These are phyloP conservation scores for Condylura cristata DNA, from an alignment of 2,113 vertebrate species.

Conservation along the genomic window DNA sequence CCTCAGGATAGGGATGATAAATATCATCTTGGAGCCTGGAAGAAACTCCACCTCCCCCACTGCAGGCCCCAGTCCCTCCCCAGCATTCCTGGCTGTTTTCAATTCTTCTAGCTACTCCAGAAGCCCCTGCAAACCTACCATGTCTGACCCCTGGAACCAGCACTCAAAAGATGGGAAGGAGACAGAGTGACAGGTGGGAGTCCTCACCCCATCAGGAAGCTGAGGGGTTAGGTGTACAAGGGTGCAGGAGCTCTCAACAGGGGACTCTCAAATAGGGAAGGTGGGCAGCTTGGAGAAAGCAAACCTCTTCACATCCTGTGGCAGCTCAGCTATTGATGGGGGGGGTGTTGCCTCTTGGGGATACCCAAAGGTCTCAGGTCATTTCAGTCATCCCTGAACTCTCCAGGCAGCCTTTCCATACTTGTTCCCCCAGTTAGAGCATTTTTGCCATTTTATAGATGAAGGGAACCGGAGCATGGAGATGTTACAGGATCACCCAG, in stretches of 20 bases:
- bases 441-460: not conserved
- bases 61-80: not conserved
- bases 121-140: not conserved
- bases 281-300: not conserved
- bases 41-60: too few relatives aligned
- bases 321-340: not conserved
- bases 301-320: not conserved
- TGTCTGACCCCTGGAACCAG: not conserved
- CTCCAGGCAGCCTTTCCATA: not conserved
- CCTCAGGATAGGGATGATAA: not conserved
- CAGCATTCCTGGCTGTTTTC: not conserved
- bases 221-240: not conserved
- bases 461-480: not conserved
- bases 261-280: rapidly evolving
- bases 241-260: too few relatives aligned
- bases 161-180: not conserved
- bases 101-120: not conserved
- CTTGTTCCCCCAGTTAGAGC: not conserved
- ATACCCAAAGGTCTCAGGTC: not conserved
- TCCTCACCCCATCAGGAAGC: not conserved
- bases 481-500: not conserved
- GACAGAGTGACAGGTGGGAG: not conserved
- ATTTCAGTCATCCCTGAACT: not conserved
- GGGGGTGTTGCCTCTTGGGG: not conserved
- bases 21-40: not conserved